Evolutionary conservation across 2,797 vertebrate species (phyloP).

Genomic region (Arnoldichthys spilopterus): DNA sequence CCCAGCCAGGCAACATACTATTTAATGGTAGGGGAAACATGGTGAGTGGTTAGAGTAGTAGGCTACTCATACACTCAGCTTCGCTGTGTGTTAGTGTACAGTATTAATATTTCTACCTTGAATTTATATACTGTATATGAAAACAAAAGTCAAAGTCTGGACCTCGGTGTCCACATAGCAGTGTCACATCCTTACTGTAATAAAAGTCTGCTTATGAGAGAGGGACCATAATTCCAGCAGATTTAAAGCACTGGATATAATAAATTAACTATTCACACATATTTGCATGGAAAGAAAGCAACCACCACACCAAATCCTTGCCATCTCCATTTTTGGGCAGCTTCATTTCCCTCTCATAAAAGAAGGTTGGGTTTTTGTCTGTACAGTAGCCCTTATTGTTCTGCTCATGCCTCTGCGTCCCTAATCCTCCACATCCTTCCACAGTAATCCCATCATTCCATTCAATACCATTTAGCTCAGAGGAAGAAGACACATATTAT

Average conservation of each 20-base stretch:
- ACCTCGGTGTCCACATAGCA: too few species aligned
- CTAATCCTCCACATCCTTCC: conserved; percentile 10
- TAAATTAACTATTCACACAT: not conserved
- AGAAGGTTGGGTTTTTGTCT: not conserved
- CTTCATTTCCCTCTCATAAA: not conserved
- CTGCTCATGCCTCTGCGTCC: not conserved
- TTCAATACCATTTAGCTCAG: conserved; percentile 3
- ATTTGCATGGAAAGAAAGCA: not conserved
- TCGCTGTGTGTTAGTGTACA: too few species aligned
- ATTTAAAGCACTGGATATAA: too few species aligned
- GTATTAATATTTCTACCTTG: too few species aligned
- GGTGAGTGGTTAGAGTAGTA: too few species aligned
- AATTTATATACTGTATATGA: too few species aligned
- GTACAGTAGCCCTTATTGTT: conserved; percentile 6
- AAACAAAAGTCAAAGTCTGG: too few species aligned
- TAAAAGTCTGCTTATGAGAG: not conserved
- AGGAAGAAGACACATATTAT: conserved; percentile 4
- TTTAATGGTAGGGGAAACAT: too few species aligned
- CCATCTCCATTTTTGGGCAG: not conserved
- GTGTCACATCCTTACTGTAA: not conserved
- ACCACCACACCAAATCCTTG: not conserved
- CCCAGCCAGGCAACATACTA: too few species aligned
- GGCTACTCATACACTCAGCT: too few species aligned
- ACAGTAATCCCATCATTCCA: conserved; percentile 5
- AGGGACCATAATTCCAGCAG: not conserved